phyloP scores from a whole-genome alignment of 2,797 vertebrate species.

The Cynopterus sphinx region DNA sequence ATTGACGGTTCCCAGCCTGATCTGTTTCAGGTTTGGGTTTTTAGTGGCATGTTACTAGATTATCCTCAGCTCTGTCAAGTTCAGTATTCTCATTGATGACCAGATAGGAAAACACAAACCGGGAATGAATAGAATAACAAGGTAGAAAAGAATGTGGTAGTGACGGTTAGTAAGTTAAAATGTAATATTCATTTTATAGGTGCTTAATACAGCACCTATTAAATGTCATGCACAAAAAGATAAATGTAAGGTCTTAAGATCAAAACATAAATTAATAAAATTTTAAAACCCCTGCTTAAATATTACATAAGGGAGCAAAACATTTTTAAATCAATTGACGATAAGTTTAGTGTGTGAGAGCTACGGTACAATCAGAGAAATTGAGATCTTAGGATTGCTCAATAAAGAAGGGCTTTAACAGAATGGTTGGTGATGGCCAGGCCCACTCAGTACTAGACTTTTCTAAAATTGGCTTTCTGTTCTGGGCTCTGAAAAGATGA shows the following conservation, averaged over 20 bases:
- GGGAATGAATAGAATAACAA: background rate
- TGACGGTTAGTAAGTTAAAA: conserved; percentile 17
- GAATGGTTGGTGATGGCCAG: background rate
- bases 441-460: background rate
- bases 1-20: background rate
- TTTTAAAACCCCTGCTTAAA: background rate
- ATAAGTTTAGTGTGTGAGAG: background rate
- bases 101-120: background rate
- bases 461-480: background rate
- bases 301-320: background rate
- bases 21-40: background rate
- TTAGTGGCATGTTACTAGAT: background rate
- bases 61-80: background rate
- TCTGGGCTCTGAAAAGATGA: background rate
- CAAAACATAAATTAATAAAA: background rate
- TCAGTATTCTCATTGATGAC: background rate
- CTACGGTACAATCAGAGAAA: background rate
- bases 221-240: background rate
- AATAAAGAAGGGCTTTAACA: background rate
- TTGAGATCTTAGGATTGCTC: background rate
- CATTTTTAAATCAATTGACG: conserved; percentile 17
- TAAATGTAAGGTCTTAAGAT: conserved; percentile 1
- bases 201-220: background rate
- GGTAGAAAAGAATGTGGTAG: background rate
- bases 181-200: background rate